Conservation (phyloP, 2,888 invertebrate genomes). For the Athalia circularis region DNA sequence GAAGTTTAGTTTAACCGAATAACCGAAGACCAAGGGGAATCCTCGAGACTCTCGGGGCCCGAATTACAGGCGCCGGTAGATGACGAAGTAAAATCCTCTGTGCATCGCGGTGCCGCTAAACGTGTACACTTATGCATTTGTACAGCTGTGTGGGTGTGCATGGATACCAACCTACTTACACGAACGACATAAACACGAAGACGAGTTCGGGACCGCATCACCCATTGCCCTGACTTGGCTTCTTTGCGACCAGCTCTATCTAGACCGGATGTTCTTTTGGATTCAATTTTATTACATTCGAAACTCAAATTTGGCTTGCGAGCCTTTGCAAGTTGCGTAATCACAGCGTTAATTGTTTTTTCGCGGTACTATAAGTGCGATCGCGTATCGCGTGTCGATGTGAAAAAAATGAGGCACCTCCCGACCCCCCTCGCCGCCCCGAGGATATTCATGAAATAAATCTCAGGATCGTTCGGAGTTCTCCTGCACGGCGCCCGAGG, state of each 20-base stretch:
- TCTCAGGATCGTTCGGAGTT: neutral
- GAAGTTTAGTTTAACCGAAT: conserved; percentile 48
- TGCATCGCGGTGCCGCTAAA: conserved; percentile 29
- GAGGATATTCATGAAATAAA: neutral
- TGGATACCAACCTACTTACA: neutral
- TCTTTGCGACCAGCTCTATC: conserved; percentile 38
- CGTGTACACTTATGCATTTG: neutral
- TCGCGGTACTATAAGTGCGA: too few relatives aligned
- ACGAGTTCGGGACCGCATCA: conserved; percentile 26
- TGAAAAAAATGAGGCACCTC: too few relatives aligned
- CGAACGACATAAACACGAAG: neutral
- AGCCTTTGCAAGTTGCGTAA: neutral
- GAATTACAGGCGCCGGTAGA: conserved; percentile 66
- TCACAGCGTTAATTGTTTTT: neutral
- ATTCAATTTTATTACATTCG: conserved; percentile 11
- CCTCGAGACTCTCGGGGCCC: conserved; percentile 45
- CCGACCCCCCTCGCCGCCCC: too few relatives aligned
- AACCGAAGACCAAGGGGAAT: conserved; percentile 59
- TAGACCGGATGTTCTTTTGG: conserved; percentile 44
- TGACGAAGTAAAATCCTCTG: conserved; percentile 62
- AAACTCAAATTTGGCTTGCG: conserved; percentile 7
- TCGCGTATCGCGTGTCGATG: neutral
- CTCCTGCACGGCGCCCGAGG: conserved; percentile 22
- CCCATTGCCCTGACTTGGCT: conserved; percentile 43
- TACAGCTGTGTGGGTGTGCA: neutral